phyloP scores from a whole-genome alignment of 1,140 invertebrate genomes.

The Aphelinus certus region DNA sequence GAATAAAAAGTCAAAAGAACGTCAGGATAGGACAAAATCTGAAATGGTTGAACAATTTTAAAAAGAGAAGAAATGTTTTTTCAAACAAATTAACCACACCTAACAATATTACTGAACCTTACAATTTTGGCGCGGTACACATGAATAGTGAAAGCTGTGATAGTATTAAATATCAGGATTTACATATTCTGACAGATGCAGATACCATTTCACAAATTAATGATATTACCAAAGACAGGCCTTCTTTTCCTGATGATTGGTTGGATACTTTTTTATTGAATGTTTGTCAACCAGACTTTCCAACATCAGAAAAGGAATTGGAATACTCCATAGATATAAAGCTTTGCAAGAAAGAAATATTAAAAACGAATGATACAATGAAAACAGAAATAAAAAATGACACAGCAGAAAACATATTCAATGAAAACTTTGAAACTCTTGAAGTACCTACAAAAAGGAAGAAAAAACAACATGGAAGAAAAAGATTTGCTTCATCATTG shows the following conservation, averaged over 20 bases:
- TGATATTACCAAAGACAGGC: conserved; percentile 29
- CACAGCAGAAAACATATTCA: neutral
- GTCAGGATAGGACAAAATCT: conserved; percentile 41
- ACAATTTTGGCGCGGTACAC: conserved; percentile 26
- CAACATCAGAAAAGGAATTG: too few relatives aligned
- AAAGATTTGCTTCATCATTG: conserved; percentile 22
- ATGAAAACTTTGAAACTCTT: neutral
- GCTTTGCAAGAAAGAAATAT: neutral
- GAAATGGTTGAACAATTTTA: conserved; percentile 45
- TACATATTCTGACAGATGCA: conserved; percentile 21
- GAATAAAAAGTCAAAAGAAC: conserved; percentile 39
- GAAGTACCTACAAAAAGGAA: neutral
- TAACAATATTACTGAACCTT: conserved; percentile 34
- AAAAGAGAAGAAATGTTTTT: conserved; percentile 38
- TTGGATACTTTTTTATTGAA: too few relatives aligned
- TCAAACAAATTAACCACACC: neutral
- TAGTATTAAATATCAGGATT: conserved; percentile 29
- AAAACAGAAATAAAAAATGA: neutral
- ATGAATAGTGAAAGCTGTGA: conserved; percentile 33
- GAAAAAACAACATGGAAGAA: conserved; percentile 15
- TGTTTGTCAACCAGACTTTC: too few relatives aligned
- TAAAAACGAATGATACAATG: neutral
- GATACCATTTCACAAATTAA: conserved; percentile 36
- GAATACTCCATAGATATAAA: neutral
- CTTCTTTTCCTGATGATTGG: too few relatives aligned